Conservation (phyloP, 2,113 vertebrate genomes). For the Charadrius vociferus region DNA sequence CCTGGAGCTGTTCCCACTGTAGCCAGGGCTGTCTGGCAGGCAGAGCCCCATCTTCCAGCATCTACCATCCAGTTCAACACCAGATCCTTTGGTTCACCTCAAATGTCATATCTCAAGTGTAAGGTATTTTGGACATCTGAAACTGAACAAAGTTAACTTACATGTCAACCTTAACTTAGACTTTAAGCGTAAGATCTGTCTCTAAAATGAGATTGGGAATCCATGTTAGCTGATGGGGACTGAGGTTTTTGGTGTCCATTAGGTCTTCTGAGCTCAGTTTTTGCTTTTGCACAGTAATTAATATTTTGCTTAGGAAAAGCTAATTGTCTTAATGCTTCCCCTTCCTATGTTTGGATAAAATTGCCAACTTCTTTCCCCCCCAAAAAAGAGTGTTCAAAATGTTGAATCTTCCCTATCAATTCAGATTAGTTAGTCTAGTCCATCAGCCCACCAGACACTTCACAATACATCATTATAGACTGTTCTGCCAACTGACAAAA, state of each 20-base stretch:
- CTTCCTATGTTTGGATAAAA: not conserved
- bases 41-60: not conserved
- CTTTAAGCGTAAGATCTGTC: not conserved
- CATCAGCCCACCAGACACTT: not conserved
- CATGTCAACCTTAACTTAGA: not conserved
- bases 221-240: not conserved
- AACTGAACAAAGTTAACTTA: not conserved
- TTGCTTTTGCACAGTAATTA: not conserved
- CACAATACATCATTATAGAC: not conserved
- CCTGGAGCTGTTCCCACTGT: not conserved
- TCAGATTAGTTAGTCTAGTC: not conserved
- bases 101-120: not conserved
- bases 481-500: not conserved
- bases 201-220: not conserved
- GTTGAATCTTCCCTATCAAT: not conserved
- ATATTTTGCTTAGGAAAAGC: not conserved
- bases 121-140: not conserved
- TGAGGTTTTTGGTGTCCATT: not conserved
- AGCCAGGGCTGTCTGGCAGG: not conserved
- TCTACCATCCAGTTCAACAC: not conserved
- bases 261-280: not conserved
- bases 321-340: not conserved
- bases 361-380: not conserved
- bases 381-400: not conserved
- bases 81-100: not conserved